These are phyloP conservation scores for Erythrocercus mccallii DNA, from an alignment of 2,113 vertebrate genomes.

Conservation along the genomic window DNA sequence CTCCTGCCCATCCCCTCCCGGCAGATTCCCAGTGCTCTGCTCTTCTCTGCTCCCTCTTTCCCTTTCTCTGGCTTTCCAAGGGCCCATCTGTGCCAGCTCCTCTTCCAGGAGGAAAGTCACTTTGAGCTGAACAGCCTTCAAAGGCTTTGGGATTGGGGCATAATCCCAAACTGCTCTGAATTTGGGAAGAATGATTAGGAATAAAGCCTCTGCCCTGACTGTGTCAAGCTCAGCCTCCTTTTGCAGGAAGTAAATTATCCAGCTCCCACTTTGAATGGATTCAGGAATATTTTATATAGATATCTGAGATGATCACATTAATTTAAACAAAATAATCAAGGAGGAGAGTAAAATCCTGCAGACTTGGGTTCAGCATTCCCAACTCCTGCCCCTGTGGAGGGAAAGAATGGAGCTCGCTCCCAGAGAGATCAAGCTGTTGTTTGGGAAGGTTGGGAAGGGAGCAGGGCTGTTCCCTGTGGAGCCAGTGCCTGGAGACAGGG, in stretches of 20 bases:
- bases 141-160: not conserved
- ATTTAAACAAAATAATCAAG: not conserved
- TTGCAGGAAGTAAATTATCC: not conserved
- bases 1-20: not conserved
- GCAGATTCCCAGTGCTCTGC: not conserved
- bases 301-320: not conserved
- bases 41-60: not conserved
- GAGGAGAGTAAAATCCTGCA: not conserved
- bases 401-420: fast-evolving
- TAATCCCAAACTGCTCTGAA: not conserved
- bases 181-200: not conserved
- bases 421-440: not conserved
- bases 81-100: not conserved
- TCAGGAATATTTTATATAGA: not conserved
- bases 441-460: not conserved
- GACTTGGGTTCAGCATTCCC: not conserved
- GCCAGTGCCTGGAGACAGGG: not conserved
- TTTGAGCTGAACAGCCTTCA: not conserved
- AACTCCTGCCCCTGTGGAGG: not conserved
- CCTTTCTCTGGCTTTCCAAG: not conserved
- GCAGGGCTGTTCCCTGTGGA: not conserved
- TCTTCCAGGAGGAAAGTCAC: not conserved
- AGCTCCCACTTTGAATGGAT: not conserved
- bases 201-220: not conserved
- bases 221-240: not conserved